These are phyloP conservation scores for Sphenopsis melanotis DNA, from an alignment of 2,797 vertebrate genomes.

Conservation along the genomic window DNA sequence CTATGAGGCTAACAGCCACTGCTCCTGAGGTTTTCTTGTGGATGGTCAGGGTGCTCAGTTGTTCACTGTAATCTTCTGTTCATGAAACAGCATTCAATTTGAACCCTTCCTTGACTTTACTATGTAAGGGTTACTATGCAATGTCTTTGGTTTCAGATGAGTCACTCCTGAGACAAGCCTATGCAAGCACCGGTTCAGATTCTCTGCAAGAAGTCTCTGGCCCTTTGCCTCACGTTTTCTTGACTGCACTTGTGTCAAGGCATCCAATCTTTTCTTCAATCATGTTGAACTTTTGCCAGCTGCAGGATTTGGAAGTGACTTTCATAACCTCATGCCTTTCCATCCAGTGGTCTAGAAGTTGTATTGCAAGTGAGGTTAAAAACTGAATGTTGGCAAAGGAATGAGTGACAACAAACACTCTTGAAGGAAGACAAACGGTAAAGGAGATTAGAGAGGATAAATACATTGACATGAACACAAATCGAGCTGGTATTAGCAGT, in stretches of 20 bases:
- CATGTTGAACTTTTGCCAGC: neutral
- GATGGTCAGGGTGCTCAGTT: neutral
- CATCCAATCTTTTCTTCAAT: neutral
- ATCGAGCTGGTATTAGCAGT: neutral
- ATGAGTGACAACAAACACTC: neutral
- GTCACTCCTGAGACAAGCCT: neutral
- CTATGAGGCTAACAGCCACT: neutral
- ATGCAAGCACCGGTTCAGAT: neutral
- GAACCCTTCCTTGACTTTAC: neutral
- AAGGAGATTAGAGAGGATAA: neutral
- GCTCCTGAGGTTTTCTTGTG: neutral
- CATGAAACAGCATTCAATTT: neutral
- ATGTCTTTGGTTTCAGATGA: neutral
- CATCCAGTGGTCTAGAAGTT: neutral
- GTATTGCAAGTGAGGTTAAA: neutral
- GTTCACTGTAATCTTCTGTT: neutral
- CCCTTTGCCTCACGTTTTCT: neutral
- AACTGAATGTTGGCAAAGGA: neutral
- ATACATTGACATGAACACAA: neutral
- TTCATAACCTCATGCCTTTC: neutral
- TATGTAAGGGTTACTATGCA: neutral
- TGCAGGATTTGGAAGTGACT: neutral
- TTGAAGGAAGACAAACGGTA: neutral
- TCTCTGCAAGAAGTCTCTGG: neutral
- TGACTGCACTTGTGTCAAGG: neutral